These are phyloP conservation scores for Triops longicaudatus DNA, from an alignment of 1,140 invertebrate genomes.

Conservation along the genomic window DNA sequence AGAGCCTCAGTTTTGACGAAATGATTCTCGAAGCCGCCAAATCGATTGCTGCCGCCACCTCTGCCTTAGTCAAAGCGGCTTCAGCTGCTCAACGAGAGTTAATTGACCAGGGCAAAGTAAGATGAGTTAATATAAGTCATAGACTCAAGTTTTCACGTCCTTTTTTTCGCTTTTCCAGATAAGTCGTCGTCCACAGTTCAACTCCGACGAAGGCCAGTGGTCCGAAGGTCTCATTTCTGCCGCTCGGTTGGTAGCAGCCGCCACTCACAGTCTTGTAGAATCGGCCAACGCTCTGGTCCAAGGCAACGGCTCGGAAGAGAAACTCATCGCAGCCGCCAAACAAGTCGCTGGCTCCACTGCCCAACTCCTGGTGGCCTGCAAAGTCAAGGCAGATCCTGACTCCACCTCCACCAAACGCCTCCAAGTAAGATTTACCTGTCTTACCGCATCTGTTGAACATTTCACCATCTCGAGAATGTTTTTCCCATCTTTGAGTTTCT, in stretches of 20 bases:
- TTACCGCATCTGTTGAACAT: slow-evolving; percentile 14
- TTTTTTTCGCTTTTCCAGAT: slow-evolving; percentile 45
- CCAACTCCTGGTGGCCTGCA: slow-evolving; percentile 92
- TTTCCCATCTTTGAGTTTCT: neutral
- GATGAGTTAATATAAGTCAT: no score
- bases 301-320: slow-evolving; percentile 87
- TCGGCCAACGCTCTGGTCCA: slow-evolving; percentile 94
- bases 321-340: slow-evolving; percentile 91
- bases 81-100: slow-evolving; percentile 91
- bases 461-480: neutral
- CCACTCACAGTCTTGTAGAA: slow-evolving; percentile 93
- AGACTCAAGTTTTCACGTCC: no score
- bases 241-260: slow-evolving; percentile 87
- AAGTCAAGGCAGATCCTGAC: slow-evolving; percentile 94
- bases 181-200: slow-evolving; percentile 62
- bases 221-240: slow-evolving; percentile 95
- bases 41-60: slow-evolving; percentile 93
- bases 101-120: slow-evolving; percentile 64
- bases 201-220: slow-evolving; percentile 96
- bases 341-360: slow-evolving; percentile 96
- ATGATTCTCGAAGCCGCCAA: slow-evolving; percentile 98
- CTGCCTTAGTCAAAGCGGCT: slow-evolving; percentile 90
- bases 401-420: slow-evolving; percentile 87
- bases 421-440: slow-evolving; percentile 44
- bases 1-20: slow-evolving; percentile 94